These are phyloP conservation scores for Lates japonicus DNA, from an alignment of 2,797 vertebrate genomes.

Conservation along the genomic window DNA sequence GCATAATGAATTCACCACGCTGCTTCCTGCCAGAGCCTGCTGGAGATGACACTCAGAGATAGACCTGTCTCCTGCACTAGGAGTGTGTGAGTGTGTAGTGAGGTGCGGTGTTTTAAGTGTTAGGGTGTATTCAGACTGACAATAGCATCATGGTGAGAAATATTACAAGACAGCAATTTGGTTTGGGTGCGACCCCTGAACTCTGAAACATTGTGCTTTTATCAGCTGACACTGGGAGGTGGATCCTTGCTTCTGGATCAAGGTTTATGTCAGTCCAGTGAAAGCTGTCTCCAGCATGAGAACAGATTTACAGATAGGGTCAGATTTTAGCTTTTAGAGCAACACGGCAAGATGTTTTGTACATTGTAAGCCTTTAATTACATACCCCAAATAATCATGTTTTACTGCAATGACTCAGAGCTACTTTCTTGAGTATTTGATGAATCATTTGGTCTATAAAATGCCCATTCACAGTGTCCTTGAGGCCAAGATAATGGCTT, in stretches of 20 bases:
- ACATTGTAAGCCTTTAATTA: too few relatives aligned
- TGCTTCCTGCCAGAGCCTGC: slow-evolving; percentile 68
- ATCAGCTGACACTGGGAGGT: not conserved
- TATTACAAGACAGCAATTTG: not conserved
- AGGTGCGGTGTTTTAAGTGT: slow-evolving; percentile 17
- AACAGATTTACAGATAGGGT: not conserved
- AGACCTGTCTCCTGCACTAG: slow-evolving; percentile 18
- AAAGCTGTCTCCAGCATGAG: not conserved
- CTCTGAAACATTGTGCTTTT: not conserved
- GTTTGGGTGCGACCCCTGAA: slow-evolving; percentile 11
- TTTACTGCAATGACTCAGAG: too few relatives aligned
- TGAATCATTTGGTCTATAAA: not conserved
- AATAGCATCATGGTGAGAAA: not conserved
- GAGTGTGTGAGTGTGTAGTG: slow-evolving; percentile 30
- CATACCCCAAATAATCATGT: too few relatives aligned
- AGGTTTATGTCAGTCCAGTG: too few relatives aligned
- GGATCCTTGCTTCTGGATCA: not conserved
- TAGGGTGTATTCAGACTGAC: slow-evolving; percentile 11
- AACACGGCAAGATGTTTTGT: not conserved
- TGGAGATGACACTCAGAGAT: slow-evolving; percentile 55
- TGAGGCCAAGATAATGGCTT: not conserved
- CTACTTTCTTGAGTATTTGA: too few relatives aligned
- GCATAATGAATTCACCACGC: slow-evolving; percentile 76
- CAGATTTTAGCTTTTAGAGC: not conserved
- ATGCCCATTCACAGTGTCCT: not conserved